Evolutionary conservation across 2,888 invertebrate genomes (phyloP).

Genomic region (Erebia palarica): DNA sequence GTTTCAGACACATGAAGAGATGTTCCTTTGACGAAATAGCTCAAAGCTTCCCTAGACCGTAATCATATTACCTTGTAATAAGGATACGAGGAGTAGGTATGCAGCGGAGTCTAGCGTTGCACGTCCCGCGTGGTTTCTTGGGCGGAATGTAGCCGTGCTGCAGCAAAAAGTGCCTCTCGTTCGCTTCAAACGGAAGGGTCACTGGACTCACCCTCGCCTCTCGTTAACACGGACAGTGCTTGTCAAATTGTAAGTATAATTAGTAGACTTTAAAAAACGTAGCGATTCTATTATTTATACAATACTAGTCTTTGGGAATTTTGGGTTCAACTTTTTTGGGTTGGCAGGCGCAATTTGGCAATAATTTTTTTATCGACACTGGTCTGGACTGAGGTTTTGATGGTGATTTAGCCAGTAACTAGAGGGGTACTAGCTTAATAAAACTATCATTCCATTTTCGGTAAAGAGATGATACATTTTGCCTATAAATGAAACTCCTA

Average conservation of each 20-base stretch:
- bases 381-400: too few species aligned
- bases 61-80: slow-evolving; percentile 26
- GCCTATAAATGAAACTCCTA: too few species aligned
- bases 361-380: too few species aligned
- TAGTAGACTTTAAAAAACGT: background rate
- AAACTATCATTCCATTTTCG: too few species aligned
- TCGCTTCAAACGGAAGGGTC: slow-evolving; percentile 73
- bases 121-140: slow-evolving; percentile 64
- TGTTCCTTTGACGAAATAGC: slow-evolving; percentile 11
- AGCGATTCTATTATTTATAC: background rate
- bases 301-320: too few species aligned
- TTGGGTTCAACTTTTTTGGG: too few species aligned
- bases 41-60: slow-evolving; percentile 11
- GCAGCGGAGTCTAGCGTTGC: slow-evolving; percentile 29
- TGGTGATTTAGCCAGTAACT: too few species aligned
- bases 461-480: too few species aligned
- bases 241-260: slow-evolving; percentile 49
- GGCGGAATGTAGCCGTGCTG: slow-evolving; percentile 66
- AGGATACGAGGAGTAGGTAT: slow-evolving; percentile 19
- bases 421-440: too few species aligned
- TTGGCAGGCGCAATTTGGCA: too few species aligned
- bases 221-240: slow-evolving; percentile 57
- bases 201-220: slow-evolving; percentile 59
- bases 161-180: slow-evolving; percentile 68
- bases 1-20: background rate